Evolutionary conservation across 1,140 invertebrate species (phyloP).

Genomic region (Eciton burchellii): DNA sequence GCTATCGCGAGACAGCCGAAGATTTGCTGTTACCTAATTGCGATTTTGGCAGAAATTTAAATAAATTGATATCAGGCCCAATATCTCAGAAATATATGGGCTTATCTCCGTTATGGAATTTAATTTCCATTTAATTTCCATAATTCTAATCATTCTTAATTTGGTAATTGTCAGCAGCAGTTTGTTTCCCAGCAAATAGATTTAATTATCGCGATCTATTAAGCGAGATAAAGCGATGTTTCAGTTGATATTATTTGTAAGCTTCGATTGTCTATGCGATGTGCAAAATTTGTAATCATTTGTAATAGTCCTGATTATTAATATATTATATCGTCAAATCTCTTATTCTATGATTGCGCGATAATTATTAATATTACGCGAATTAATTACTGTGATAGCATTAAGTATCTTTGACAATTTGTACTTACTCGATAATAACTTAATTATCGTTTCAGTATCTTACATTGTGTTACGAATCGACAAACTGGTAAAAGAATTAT

Average conservation of each 20-base stretch:
- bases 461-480: background rate
- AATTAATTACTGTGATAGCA: conserved; percentile 37
- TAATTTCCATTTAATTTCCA: too few species aligned
- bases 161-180: too few species aligned
- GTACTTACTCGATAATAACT: too few species aligned
- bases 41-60: conserved; percentile 2
- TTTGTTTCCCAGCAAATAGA: too few species aligned
- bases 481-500: background rate
- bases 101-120: conserved; percentile 22
- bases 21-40: background rate
- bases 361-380: conserved; percentile 47
- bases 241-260: conserved; percentile 44
- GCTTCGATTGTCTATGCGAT: background rate
- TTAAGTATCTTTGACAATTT: too few species aligned
- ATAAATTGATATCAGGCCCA: conserved; percentile 4
- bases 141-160: background rate
- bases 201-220: conserved; percentile 15
- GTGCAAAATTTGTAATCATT: conserved; percentile 10
- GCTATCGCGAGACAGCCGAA: conserved; percentile 1
- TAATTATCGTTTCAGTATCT: conserved; percentile 6
- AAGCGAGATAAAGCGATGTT: conserved; percentile 29
- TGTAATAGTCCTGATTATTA: conserved; percentile 14
- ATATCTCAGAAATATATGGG: background rate
- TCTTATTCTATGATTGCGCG: conserved; percentile 3
- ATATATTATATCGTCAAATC: conserved; percentile 32